Evolutionary conservation across 2,113 vertebrate genomes (phyloP).

Genomic region (Mellivora capensis): DNA sequence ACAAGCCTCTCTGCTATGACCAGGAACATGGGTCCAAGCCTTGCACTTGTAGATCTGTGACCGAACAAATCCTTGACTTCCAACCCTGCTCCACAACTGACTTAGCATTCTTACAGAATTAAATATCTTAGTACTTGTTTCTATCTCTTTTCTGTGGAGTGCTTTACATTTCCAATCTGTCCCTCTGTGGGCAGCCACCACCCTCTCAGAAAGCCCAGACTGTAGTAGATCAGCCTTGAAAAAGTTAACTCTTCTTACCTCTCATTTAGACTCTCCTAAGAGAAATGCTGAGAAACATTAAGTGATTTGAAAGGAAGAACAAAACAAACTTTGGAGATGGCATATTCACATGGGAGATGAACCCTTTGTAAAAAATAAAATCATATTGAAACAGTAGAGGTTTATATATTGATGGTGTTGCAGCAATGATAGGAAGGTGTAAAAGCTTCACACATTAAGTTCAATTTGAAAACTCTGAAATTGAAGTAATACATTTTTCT

Average conservation of each 20-base stretch:
- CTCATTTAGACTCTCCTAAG: not conserved
- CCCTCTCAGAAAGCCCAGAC: not conserved
- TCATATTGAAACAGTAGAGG: not conserved
- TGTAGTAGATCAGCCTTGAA: not conserved
- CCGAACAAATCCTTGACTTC: not conserved
- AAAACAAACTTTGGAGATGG: not conserved
- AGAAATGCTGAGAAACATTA: not conserved
- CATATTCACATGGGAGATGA: not conserved
- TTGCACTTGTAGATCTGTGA: not conserved
- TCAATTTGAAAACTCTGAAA: conserved; percentile 27
- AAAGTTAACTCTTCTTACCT: not conserved
- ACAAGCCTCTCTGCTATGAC: not conserved
- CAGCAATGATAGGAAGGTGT: not conserved
- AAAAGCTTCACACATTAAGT: not conserved
- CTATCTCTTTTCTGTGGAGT: not conserved
- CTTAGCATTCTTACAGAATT: not conserved
- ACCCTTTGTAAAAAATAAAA: not conserved
- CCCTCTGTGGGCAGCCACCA: not conserved
- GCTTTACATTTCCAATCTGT: not conserved
- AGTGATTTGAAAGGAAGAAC: not conserved
- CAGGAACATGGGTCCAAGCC: too few species aligned
- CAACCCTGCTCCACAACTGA: not conserved
- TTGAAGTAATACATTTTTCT: conserved; percentile 17
- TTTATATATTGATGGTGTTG: not conserved
- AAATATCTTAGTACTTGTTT: not conserved